Evolutionary conservation across 2,888 invertebrate genomes (phyloP).

Genomic region (Cerastis leucographa): DNA sequence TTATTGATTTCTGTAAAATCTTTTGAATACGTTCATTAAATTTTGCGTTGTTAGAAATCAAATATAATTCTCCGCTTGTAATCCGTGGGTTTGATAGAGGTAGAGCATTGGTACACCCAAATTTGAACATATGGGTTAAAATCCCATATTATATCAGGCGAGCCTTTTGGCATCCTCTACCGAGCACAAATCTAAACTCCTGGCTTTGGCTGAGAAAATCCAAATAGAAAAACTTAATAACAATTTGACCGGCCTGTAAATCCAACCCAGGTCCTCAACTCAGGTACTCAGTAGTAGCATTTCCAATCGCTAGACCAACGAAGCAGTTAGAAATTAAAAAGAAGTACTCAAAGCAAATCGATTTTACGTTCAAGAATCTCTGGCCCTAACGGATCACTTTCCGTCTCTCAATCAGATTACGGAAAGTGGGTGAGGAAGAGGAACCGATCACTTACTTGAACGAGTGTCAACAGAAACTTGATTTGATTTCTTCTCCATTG

Average conservation of each 20-base stretch:
- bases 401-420: constrained; percentile 21
- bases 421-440: neutral
- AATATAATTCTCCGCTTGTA: neutral
- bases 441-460: constrained; percentile 1
- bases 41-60: neutral
- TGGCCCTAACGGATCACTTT: constrained; percentile 16
- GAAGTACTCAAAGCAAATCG: neutral
- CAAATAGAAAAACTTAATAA: neutral
- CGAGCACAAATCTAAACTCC: neutral
- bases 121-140: neutral
- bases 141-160: neutral
- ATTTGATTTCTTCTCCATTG: neutral
- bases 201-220: neutral
- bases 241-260: neutral
- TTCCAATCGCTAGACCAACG: neutral
- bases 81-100: neutral
- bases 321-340: neutral
- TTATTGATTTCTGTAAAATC: neutral
- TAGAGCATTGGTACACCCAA: neutral
- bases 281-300: neutral
- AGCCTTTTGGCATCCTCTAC: neutral
- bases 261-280: neutral
- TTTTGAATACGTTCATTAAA: neutral
- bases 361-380: constrained; percentile 3
- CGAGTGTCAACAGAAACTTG: neutral